Conservation (phyloP, 35 echinoderm and acorn worm species). For the Apostichopus japonicus region DNA sequence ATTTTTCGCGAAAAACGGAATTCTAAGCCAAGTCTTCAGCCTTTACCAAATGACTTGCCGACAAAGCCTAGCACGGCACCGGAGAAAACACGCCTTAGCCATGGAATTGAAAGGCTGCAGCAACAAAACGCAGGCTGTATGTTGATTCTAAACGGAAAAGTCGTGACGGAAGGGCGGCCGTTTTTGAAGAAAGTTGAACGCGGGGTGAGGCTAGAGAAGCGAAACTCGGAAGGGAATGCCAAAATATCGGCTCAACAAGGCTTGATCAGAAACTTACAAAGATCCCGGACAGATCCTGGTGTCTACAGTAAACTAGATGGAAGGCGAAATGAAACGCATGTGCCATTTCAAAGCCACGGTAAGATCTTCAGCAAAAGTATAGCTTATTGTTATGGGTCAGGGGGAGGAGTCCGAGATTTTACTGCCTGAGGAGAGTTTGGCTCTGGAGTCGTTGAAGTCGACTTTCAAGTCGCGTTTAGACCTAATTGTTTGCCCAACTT, state of each 20-base stretch:
- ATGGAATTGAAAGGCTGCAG: not conserved
- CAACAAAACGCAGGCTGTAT: not conserved
- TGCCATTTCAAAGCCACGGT: slow-evolving; percentile 36
- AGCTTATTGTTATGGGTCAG: too few relatives aligned
- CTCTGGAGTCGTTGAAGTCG: too few relatives aligned
- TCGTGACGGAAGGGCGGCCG: slow-evolving; percentile 32
- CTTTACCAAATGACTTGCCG: slow-evolving; percentile 3
- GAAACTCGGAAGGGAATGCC: slow-evolving; percentile 36
- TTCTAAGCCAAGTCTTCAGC: not conserved
- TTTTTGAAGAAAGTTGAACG: slow-evolving; percentile 44
- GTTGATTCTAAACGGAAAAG: slow-evolving; percentile 18
- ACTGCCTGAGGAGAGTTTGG: too few relatives aligned
- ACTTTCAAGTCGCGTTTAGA: too few relatives aligned
- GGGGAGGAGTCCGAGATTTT: too few relatives aligned
- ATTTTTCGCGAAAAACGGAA: not conserved
- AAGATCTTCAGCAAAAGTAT: not conserved
- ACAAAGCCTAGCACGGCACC: slow-evolving; percentile 33
- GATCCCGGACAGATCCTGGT: slow-evolving; percentile 35
- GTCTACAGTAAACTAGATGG: slow-evolving; percentile 3
- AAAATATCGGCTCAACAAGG: slow-evolving; percentile 32
- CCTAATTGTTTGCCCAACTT: too few relatives aligned
- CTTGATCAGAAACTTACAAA: not conserved
- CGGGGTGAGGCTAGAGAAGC: slow-evolving; percentile 1
- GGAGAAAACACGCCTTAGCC: not conserved
- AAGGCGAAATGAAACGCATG: not conserved